These are phyloP conservation scores for Probaryconus sp. DNA, from an alignment of 1,140 invertebrate genomes.

Conservation along the genomic window DNA sequence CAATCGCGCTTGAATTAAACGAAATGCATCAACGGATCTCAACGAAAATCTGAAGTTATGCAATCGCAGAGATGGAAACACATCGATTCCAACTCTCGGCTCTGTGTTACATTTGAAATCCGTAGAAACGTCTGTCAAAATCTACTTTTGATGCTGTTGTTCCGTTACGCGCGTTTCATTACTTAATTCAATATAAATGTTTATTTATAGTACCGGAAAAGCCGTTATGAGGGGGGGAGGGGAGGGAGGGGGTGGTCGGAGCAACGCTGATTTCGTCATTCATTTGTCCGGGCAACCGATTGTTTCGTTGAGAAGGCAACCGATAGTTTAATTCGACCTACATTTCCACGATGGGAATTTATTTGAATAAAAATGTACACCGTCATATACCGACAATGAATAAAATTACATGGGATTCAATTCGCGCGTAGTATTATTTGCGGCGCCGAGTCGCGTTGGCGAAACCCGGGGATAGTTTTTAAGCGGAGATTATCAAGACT, in stretches of 20 bases:
- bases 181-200: no score
- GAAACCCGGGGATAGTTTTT: neutral
- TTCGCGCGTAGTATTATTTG: conserved; percentile 10
- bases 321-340: conserved; percentile 45
- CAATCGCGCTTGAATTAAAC: conserved; percentile 18
- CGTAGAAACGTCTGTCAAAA: conserved; percentile 24
- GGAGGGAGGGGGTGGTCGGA: no score
- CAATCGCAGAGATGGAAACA: conserved; percentile 18
- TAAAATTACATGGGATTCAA: conserved; percentile 41
- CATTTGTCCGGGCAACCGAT: no score
- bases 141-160: conserved; percentile 31
- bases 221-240: no score
- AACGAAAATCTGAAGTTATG: conserved; percentile 25
- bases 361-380: conserved; percentile 45
- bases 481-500: no score
- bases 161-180: conserved; percentile 31
- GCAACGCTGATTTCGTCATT: no score
- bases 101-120: conserved; percentile 26
- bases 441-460: neutral
- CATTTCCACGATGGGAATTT: conserved; percentile 28
- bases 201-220: no score
- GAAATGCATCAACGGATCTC: conserved; percentile 19
- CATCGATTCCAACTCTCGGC: conserved; percentile 1
- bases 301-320: conserved; percentile 38
- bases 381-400: conserved; percentile 36